Percentiles rank a stretch among this genome's conserved stretches.
These are phyloP conservation scores for Helostoma temminkii DNA, from an alignment of 2,797 vertebrate genomes.

Conservation along the genomic window DNA sequence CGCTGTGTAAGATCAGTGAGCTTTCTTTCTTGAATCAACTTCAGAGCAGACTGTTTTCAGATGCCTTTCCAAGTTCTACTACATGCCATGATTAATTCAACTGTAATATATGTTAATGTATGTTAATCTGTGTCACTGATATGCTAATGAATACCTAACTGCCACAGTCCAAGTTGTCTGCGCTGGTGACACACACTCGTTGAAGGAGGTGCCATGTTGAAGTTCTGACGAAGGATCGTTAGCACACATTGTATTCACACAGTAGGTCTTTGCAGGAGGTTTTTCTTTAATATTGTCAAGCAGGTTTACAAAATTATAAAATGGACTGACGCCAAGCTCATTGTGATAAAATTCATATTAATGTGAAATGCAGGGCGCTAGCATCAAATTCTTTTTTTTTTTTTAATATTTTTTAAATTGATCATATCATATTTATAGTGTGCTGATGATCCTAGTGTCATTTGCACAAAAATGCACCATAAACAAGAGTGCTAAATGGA, in stretches of 20 bases:
- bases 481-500: background rate
- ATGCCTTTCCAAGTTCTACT: constrained; percentile 78
- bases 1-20: constrained; percentile 58
- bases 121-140: constrained; percentile 87
- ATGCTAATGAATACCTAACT: constrained; percentile 85
- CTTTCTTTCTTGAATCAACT: constrained; percentile 70
- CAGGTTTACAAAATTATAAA: constrained; percentile 1
- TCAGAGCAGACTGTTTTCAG: constrained; percentile 77
- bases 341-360: background rate
- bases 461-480: background rate
- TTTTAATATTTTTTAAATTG: background rate
- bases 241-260: constrained; percentile 50
- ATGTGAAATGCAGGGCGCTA: background rate
- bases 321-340: background rate
- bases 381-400: background rate
- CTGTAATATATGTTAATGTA: constrained; percentile 86
- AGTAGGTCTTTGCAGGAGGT: constrained; percentile 18
- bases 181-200: constrained; percentile 61
- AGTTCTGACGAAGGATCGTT: constrained; percentile 56
- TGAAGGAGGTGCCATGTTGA: constrained; percentile 68
- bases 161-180: constrained; percentile 77
- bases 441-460: background rate
- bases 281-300: background rate
- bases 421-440: background rate
- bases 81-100: constrained; percentile 79